Percentiles rank a stretch among this genome's conserved stretches.
Conservation (phyloP, 2,797 vertebrate genomes). For the Mus spretus region DNA sequence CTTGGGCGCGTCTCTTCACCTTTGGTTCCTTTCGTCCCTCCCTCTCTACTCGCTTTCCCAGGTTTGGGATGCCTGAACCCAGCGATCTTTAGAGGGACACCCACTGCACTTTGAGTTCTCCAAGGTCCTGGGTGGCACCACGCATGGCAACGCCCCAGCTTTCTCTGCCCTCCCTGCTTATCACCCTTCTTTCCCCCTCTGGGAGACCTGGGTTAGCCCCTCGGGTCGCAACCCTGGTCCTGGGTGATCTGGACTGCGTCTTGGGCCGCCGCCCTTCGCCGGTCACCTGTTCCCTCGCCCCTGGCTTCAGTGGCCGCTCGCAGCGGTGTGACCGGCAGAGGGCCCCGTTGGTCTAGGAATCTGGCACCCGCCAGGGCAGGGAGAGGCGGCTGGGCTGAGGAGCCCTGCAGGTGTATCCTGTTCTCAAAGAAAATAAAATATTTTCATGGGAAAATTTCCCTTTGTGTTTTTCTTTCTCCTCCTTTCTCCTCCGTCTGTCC, state of each 20-base stretch:
- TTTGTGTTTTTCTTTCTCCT: conserved; percentile 79
- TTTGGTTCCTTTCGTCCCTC: background rate
- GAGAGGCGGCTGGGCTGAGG: conserved; percentile 75
- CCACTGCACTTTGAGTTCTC: background rate
- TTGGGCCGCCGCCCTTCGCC: conserved; percentile 46
- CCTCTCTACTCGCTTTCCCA: background rate
- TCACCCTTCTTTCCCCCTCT: background rate
- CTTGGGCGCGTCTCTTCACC: background rate
- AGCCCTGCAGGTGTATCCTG: conserved; percentile 89
- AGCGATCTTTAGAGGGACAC: conserved; percentile 52
- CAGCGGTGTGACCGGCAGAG: conserved; percentile 85
- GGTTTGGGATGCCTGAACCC: conserved; percentile 24
- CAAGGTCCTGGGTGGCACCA: conserved; percentile 7
- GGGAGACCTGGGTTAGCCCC: background rate
- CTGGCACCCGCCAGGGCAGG: conserved; percentile 56
- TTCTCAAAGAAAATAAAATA: conserved; percentile 87
- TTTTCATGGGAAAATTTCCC: conserved; percentile 87
- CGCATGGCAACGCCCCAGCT: background rate
- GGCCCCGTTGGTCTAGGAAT: conserved; percentile 85
- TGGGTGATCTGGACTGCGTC: background rate
- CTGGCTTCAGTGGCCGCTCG: conserved; percentile 45
- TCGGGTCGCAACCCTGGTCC: background rate
- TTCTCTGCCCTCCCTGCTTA: background rate
- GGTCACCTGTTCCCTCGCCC: conserved; percentile 81
- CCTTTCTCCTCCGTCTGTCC: conserved; percentile 71